Evolutionary conservation across 2,888 invertebrate genomes (phyloP).

Genomic region (Himalopsyche tibetana): DNA sequence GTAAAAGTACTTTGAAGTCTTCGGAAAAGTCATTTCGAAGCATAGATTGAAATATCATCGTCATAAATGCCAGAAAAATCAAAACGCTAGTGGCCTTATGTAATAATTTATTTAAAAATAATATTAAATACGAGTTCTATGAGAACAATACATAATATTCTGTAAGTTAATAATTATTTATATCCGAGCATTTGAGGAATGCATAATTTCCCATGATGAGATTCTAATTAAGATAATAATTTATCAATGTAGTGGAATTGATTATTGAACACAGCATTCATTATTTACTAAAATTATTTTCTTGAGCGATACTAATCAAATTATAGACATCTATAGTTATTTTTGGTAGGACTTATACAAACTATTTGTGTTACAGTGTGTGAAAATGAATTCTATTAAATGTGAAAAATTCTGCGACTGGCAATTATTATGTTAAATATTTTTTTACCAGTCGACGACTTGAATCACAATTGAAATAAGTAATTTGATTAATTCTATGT

Average conservation of each 20-base stretch:
- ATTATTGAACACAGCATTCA: background rate
- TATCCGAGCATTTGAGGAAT: background rate
- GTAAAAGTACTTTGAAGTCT: conserved; percentile 63
- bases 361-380: background rate
- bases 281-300: background rate
- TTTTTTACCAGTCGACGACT: background rate
- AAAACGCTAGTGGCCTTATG: conserved; percentile 12
- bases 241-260: background rate
- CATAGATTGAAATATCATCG: conserved; percentile 2
- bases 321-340: background rate
- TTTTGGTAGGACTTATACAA: background rate
- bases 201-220: background rate
- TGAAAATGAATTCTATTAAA: background rate
- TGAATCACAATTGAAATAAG: background rate
- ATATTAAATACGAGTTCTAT: background rate
- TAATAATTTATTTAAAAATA: conserved; percentile 37
- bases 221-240: background rate
- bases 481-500: no score
- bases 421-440: background rate
- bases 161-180: conserved; percentile 32
- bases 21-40: no score
- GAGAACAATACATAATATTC: conserved; percentile 2
- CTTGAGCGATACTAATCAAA: conserved; percentile 29
- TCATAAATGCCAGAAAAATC: background rate
- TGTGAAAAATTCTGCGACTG: no score